Evolutionary conservation across 2,797 vertebrate species (phyloP), one percentile per base, ranked within the genome.

Genomic region (Dromococcyx pavoninus): DNA sequence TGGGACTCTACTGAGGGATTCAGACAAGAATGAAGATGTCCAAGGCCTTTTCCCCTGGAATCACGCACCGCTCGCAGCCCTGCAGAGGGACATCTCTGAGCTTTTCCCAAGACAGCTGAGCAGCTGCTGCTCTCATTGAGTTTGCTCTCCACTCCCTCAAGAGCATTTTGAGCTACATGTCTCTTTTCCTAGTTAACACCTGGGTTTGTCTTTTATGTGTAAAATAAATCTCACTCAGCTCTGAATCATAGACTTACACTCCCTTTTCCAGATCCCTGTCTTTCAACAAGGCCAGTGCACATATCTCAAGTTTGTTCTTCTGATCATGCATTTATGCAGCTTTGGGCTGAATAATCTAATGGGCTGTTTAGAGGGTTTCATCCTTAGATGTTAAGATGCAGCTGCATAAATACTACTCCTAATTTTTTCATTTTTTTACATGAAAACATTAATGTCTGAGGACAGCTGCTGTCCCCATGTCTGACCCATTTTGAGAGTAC

Each of bases 121-220:
- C 64, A 56, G 48, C 3, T 24, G 43, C 89, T 82, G 78, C 75
- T 58, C 33, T 33, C 0, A 0, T 44, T 44, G 53, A 1, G 0
- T 44, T 51, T 64, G 7, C 19, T 43, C 25, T 18, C 65, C 37
- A 5, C 30, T 58, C 67, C 61, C 76, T 54, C 76, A 51, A 72
- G 73, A 61, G 58, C 54, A 54, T 54, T 15, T 8, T 0, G 6
- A 43, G 16, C 65, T 46, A 19, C 15, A 0, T 5, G n/a, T 6
- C 9, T 44, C 57, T 62, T 33, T 23, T 14, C 37, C 76, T 19
- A 24, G 7, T 58, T 78, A 54, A 33, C 10, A 62, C 71, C 73
- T 16, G 27, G 33, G 7, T 88, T 78, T 48, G 43, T 54, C 66
- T 66, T 62, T 83, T 10, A 11, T 30, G 25, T 66, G 70, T 8